Base-by-base conservation (phyloP, 2,888 invertebrate genomes). In the Drosophila acutilabella region DNA sequence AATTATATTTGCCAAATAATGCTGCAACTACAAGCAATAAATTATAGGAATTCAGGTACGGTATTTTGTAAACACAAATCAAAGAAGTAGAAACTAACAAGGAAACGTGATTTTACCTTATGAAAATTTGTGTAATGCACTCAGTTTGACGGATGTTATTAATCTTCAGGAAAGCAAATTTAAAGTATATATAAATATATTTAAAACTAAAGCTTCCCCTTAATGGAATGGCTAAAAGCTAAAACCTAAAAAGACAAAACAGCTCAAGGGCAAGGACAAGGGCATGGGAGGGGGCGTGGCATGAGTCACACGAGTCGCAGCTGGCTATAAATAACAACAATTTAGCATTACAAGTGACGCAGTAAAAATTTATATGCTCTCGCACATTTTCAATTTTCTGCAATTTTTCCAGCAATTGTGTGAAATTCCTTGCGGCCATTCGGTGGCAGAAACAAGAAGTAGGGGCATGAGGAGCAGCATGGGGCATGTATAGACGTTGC, bases 301-400 rank as follows among this genome's bases (percentile, higher is more conserved):
- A 23, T 45, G 64, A 75, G 72, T 74, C 74, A 53, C 57, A 58
- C 50, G 45, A 45, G 26, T 58, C 44, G 44, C 71, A 58, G 61
- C 40, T 56, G 93, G 94, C 56, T 93, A 89, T 85, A 85, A 85
- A 85, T 85, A 85, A 85, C 85, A 88, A 85, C 85, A 85, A 85
- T 89, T 85, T 85, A 85, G 85, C 87, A 85, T 85, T 88, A 86
- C 80, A 85, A 85, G 84, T 88, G 89, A 85, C 84, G 84, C 89
- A 77, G 87, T 89, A 79, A 88, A 88, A 85, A 85, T 89, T 83
- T 88, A 85, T 88, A 73, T 71, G 76, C 84, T 80, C 76, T 88
- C 87, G 81, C 87, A 88, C 89, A 85, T 87, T 85, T 85, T 85
- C 85, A 85, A 85, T 85, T 85, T 89, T 88, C 85, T 79, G 64